Percentiles rank a stretch among this genome's conserved stretches.
These are phyloP conservation scores for Clarias platycephalus DNA, from an alignment of 2,797 vertebrate genomes.

Conservation along the genomic window DNA sequence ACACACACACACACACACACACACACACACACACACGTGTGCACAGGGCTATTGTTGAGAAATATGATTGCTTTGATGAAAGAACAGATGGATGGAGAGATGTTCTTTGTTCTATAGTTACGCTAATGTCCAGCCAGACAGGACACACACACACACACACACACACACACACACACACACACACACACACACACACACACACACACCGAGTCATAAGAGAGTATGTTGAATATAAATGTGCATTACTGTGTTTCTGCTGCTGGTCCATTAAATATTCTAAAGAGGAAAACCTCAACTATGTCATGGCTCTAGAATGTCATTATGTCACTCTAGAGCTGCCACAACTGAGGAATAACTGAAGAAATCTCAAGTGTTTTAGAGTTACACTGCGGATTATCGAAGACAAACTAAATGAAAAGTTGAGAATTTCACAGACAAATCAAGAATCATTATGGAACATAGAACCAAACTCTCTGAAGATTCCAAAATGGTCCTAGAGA, in stretches of 20 bases:
- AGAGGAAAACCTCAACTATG: neutral
- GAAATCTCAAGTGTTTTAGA: neutral
- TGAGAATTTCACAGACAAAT: neutral
- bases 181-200: conserved; percentile 36
- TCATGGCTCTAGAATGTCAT: neutral
- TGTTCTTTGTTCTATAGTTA: conserved; percentile 6
- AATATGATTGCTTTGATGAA: conserved; percentile 44
- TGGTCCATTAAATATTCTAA: neutral
- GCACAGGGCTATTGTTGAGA: conserved; percentile 44
- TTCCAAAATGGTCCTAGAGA: neutral
- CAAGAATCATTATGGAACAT: neutral
- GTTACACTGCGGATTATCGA: neutral
- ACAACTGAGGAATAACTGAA: neutral
- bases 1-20: too few species aligned
- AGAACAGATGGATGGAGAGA: conserved; percentile 44
- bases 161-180: conserved; percentile 11
- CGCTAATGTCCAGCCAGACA: neutral
- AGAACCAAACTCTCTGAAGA: neutral
- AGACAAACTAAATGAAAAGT: neutral
- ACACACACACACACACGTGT: conserved; percentile 46
- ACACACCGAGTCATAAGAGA: conserved; percentile 50
- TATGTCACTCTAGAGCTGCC: neutral
- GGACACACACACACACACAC: neutral
- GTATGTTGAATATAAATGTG: neutral
- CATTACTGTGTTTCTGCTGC: neutral